Base-by-base conservation (phyloP, 1,140 invertebrate genomes). In the Ditylenchus dipsaci region DNA sequence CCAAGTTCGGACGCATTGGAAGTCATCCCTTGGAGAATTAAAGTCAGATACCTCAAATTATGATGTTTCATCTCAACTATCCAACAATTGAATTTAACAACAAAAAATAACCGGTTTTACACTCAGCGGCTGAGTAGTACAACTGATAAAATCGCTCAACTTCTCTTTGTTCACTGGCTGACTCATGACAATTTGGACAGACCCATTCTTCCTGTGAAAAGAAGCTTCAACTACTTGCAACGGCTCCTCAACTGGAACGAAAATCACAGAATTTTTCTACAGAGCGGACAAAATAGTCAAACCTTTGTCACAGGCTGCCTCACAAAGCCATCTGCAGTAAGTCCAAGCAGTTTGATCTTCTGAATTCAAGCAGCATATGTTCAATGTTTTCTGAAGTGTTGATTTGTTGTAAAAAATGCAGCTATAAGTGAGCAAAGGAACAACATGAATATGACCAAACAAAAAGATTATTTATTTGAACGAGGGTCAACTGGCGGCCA, bases 311-410 rank as follows among this genome's bases (percentile, higher is more conserved):
- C 57, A 45, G 27, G 66, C 21, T 26, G 47, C 33, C 47, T 69
- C 72, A n/a, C 45, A 62, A 45, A 76, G 62, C 75, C 75, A 76
- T 30, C 76, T 64, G 15, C 64, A 68, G 65, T 76, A 76, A 3
- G 75, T 78, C 75, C 75, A 76, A 1, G 61, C 75, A 21, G 75
- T 78, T 47, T 78, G 76, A 62, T 76, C 75, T 29, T 76, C 75
- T 19, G 76, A 60, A 63, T 78, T 76, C 11, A 72, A 26, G 47
- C 43, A 49, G 45, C 69, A 73, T 61, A 78, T 65, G 23, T 67
- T 30, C 42, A 58, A 49, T 19, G 74, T 63, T 62, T 74, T 65
- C 76, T 76, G 49, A 71, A 76, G 33, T n/a, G 15, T 56, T 65
- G 11, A 1, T 58, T 1, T n/a, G 19, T 15, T 66, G 30, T 26